Evolutionary conservation across 1,140 invertebrate genomes (phyloP), one percentile per base, ranked within the genome.

Genomic region (Drosophila pseudoananassae): DNA sequence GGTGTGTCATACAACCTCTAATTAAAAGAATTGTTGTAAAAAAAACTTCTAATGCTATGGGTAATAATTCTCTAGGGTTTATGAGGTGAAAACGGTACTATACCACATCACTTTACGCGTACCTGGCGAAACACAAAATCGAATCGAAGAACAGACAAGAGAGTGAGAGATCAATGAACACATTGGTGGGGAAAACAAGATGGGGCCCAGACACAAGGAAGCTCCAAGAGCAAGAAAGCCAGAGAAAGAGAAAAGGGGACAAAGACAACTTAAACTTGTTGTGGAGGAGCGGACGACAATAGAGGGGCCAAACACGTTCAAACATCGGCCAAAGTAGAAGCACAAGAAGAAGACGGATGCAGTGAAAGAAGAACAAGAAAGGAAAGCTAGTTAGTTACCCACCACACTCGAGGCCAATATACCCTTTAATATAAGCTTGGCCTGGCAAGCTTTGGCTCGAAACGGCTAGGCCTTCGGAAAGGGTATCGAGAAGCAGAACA

Each of bases 291-390:
- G 72, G 54, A 10, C 33, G 33, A 85, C 82, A 87, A 82, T 78
- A 82, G 82, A 85, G 82, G 87, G 82, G 78, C 82, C 82, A 88
- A 85, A 88, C 64, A 87, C 64, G 78, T 87, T 85, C 69, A 87
- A 78, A 68, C 65, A 40, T 33, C n/a, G 47, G 49, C 49, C 68
- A 74, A 74, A 69, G 59, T 23, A 47, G 50, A 57, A 63, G 63
- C 38, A 14, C n/a, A 40, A 15, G 15, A 43, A 7, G 15, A 15
- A 15, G 38, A 43, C 38, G 38, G 15, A 43, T 43, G 38, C 38
- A 43, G 38, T 43, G 8, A 7, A 15, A 43, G 8, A 43, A 20
- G 20, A 20, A n/a, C n/a, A 14, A 17, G 40, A 17, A 43, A 43
- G 15, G 40, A 17, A 43, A 43, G 40, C 12, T n/a, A 14, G n/a